Conservation (phyloP, 2,888 invertebrate genomes). For the Cephus pygmeus region DNA sequence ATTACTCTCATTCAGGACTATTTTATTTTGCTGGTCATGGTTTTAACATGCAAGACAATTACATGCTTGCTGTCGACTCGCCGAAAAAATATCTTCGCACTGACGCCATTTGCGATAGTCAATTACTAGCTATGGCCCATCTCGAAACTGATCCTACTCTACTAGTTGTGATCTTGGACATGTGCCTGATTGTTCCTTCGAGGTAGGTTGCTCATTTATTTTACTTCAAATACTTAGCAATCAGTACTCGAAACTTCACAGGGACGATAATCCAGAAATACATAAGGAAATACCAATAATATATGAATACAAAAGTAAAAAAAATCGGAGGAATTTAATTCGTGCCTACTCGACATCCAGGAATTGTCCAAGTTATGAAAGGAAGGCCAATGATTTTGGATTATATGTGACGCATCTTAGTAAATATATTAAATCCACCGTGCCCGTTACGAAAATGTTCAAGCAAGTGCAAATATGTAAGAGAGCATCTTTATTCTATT, state of each 20-base stretch:
- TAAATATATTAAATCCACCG: conserved; percentile 50
- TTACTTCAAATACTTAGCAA: not conserved
- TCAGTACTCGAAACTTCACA: conserved; percentile 23
- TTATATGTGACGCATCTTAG: conserved; percentile 54
- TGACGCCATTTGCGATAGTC: conserved; percentile 55
- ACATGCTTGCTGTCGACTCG: conserved; percentile 58
- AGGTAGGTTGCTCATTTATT: conserved; percentile 35
- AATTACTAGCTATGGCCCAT: conserved; percentile 45
- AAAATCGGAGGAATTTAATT: conserved; percentile 55
- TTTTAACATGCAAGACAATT: conserved; percentile 59
- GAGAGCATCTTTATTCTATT: conserved; percentile 9
- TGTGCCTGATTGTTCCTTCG: conserved; percentile 59
- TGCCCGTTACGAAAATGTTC: conserved; percentile 54
- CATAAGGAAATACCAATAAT: conserved; percentile 51
- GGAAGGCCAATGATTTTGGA: conserved; percentile 47
- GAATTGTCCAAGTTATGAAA: conserved; percentile 55
- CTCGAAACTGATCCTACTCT: conserved; percentile 52
- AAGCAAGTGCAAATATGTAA: conserved; percentile 56
- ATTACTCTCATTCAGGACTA: conserved; percentile 39
- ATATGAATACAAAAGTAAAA: conserved; percentile 47
- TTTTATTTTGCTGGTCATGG: conserved; percentile 63
- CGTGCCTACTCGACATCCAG: conserved; percentile 61
- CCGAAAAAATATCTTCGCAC: conserved; percentile 47
- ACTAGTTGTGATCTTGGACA: conserved; percentile 57
- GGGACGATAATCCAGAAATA: conserved; percentile 55